These are phyloP conservation scores for Agapornis canus DNA, from an alignment of 2,797 vertebrate genomes.

Conservation along the genomic window DNA sequence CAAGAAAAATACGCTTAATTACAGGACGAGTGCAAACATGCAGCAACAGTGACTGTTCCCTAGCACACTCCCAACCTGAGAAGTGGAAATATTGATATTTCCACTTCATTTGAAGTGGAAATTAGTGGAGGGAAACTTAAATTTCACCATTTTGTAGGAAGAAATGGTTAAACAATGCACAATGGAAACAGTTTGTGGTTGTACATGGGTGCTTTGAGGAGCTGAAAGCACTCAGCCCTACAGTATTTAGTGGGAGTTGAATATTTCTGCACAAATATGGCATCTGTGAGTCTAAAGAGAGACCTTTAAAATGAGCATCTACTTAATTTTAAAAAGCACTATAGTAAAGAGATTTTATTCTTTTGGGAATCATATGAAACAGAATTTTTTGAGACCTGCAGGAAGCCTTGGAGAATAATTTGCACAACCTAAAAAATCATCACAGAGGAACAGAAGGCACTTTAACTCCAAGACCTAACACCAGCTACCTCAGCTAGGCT, in stretches of 20 bases:
- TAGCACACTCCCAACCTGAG: background rate
- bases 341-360: background rate
- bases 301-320: background rate
- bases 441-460: background rate
- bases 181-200: background rate
- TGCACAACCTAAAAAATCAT: background rate
- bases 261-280: background rate
- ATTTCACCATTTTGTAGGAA: background rate
- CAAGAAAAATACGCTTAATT: background rate
- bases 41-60: fast-evolving
- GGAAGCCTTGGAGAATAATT: slow-evolving; percentile 2
- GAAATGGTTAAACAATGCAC: background rate
- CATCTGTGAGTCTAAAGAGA: background rate
- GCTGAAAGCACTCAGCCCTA: background rate
- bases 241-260: background rate
- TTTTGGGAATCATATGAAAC: background rate
- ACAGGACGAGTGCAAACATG: background rate
- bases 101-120: background rate
- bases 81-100: fast-evolving
- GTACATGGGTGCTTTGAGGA: fast-evolving
- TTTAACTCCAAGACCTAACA: background rate
- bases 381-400: background rate
- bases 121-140: fast-evolving
- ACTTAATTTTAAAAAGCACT: background rate
- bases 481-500: background rate